A percentile compares a stretch with the other conserved stretches of the same genome.
phyloP scores from a whole-genome alignment of 2,113 vertebrate genomes.

The Propithecus coquereli region DNA sequence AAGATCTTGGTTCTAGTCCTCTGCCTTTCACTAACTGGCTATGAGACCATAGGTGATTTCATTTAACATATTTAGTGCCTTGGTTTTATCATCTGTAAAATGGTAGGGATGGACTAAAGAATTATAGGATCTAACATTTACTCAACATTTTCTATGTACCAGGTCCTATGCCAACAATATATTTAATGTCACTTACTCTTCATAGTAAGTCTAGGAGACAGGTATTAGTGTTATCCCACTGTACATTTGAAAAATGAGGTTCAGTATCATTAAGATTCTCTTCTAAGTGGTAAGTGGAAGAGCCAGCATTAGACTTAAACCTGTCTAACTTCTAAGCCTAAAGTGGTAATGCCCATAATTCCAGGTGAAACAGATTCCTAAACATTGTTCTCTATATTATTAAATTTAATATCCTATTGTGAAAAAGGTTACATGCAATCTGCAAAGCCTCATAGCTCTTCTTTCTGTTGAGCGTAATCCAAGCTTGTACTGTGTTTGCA shows the following conservation, averaged over 20 bases:
- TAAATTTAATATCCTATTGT: not conserved
- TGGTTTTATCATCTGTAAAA: not conserved
- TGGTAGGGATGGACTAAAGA: not conserved
- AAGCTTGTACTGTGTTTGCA: conserved; percentile 16
- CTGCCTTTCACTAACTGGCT: not conserved
- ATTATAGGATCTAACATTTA: not conserved
- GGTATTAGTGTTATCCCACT: not conserved
- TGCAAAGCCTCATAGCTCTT: not conserved
- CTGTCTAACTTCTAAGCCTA: not conserved
- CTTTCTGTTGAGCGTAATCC: not conserved
- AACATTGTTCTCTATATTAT: not conserved
- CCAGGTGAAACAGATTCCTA: not conserved
- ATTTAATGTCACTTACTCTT: not conserved
- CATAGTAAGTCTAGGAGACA: not conserved
- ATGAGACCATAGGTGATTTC: not conserved
- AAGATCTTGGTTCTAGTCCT: not conserved
- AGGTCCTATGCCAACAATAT: not conserved
- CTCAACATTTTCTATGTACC: not conserved
- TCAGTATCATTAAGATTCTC: not conserved
- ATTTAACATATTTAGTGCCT: not conserved
- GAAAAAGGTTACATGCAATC: conserved; percentile 1
- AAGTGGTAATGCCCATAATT: not conserved
- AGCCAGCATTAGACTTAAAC: not conserved
- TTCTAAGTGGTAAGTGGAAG: not conserved
- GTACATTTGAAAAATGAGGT: not conserved